Conservation (phyloP, 1,140 invertebrate species). For the Diprion similis region DNA sequence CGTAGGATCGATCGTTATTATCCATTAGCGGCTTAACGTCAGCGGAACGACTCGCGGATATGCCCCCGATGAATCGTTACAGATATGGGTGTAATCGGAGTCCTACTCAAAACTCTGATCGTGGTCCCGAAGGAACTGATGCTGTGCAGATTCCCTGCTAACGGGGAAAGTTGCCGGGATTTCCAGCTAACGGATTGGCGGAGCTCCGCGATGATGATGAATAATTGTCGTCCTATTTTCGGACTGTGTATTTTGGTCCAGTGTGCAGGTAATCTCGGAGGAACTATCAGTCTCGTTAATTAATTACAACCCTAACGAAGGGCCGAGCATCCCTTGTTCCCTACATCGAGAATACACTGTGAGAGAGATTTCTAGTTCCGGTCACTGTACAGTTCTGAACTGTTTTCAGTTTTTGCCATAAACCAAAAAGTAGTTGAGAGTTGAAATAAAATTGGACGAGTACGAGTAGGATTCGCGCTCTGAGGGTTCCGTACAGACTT, state of each 20-base stretch:
- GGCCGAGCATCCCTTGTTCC: background rate
- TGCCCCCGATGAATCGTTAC: background rate
- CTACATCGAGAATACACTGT: no score
- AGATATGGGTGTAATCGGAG: background rate
- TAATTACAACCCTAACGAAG: background rate
- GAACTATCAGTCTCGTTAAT: background rate
- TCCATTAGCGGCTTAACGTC: background rate
- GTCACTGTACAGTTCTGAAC: no score
- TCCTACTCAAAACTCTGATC: background rate
- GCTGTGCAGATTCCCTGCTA: background rate
- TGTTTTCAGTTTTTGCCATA: no score
- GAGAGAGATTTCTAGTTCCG: no score
- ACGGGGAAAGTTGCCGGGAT: background rate
- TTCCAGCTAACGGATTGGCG: background rate
- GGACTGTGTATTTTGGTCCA: background rate
- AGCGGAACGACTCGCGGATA: background rate
- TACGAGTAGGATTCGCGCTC: no score
- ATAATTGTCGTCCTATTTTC: background rate
- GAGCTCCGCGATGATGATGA: background rate
- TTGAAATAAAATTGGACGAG: no score
- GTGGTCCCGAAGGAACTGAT: background rate
- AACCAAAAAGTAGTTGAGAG: no score
- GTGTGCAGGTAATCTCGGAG: background rate
- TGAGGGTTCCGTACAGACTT: no score
- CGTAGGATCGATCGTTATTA: background rate